phyloP scores from a whole-genome alignment of 2,888 invertebrate species.

The Eledona agricola region DNA sequence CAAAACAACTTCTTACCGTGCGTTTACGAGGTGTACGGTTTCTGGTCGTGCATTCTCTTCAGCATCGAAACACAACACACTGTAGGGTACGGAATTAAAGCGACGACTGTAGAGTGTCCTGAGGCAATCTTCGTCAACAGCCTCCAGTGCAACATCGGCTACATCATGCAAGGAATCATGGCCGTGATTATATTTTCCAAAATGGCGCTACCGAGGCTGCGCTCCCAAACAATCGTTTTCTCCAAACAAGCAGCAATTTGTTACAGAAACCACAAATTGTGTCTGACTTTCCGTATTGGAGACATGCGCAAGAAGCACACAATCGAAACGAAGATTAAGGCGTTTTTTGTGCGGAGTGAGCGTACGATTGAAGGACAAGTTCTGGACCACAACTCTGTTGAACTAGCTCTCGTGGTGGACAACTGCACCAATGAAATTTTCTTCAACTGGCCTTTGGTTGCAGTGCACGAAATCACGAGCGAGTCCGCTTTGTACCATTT shows the following conservation, averaged over 20 bases:
- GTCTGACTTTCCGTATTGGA: slow-evolving; percentile 88
- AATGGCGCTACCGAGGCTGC: slow-evolving; percentile 88
- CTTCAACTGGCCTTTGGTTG: slow-evolving; percentile 93
- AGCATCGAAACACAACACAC: slow-evolving; percentile 95
- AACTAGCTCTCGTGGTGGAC: slow-evolving; percentile 69
- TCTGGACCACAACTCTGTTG: slow-evolving; percentile 80
- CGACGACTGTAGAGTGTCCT: slow-evolving; percentile 88
- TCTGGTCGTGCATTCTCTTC: slow-evolving; percentile 90
- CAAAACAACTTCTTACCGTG: slow-evolving; percentile 78
- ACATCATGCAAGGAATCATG: slow-evolving; percentile 68
- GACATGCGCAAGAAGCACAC: slow-evolving; percentile 93
- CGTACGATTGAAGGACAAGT: slow-evolving; percentile 81
- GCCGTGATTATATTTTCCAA: slow-evolving; percentile 90
- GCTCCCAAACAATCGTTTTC: slow-evolving; percentile 90
- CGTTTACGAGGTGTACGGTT: slow-evolving; percentile 81
- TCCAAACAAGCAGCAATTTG: slow-evolving; percentile 86
- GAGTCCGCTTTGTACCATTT: slow-evolving; percentile 85
- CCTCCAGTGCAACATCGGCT: slow-evolving; percentile 78
- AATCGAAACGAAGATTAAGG: slow-evolving; percentile 84
- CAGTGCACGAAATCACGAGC: slow-evolving; percentile 85
- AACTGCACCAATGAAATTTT: slow-evolving; percentile 84
- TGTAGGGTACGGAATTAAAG: slow-evolving; percentile 84
- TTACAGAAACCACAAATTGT: slow-evolving; percentile 76
- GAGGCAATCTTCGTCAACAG: slow-evolving; percentile 92
- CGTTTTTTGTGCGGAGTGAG: slow-evolving; percentile 78